Conservation (phyloP, 2,113 vertebrate species). For the Actenoides lindsayi region DNA sequence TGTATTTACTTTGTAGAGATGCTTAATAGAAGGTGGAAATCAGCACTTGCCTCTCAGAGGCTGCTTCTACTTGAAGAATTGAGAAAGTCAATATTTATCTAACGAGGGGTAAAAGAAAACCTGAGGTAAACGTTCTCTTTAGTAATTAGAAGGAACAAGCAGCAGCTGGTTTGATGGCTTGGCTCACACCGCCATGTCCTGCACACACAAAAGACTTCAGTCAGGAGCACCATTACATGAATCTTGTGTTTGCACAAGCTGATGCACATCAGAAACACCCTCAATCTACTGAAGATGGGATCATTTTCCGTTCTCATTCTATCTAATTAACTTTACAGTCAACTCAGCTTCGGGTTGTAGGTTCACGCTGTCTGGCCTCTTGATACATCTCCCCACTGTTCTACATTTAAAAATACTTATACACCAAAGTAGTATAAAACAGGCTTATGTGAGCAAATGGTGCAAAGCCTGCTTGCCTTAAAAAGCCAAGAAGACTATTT, state of each 20-base stretch:
- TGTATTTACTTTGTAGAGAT: background rate
- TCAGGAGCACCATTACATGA: fast-evolving
- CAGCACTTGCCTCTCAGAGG: background rate
- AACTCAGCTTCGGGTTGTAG: background rate
- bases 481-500: background rate
- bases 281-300: fast-evolving
- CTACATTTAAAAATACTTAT: background rate
- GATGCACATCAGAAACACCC: background rate
- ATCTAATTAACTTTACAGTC: background rate
- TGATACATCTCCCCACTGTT: background rate
- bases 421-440: background rate
- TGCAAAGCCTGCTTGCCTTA: background rate
- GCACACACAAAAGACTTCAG: background rate
- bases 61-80: background rate
- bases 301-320: background rate
- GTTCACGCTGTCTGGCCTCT: background rate
- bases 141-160: background rate
- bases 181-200: background rate
- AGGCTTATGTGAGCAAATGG: background rate
- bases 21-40: background rate
- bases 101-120: background rate
- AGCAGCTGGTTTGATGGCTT: background rate
- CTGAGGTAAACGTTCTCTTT: background rate
- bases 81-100: conserved; percentile 30
- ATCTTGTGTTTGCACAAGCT: background rate